Evolutionary conservation across 2,797 vertebrate genomes (phyloP).

Genomic region (Champsocephalus gunnari): DNA sequence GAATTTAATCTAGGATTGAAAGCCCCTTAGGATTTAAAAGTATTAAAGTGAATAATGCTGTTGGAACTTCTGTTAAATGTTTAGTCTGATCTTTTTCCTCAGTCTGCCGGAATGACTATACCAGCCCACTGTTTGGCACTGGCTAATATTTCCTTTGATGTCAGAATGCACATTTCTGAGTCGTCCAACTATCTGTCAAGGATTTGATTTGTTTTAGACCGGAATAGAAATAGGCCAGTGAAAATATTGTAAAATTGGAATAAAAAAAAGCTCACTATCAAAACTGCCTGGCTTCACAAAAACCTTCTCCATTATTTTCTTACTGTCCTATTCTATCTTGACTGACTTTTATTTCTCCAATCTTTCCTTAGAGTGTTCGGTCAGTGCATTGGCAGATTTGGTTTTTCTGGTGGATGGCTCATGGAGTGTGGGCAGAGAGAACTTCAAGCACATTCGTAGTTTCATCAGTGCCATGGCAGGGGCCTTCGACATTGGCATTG

Average conservation of each 20-base stretch:
- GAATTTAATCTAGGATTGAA: conserved; percentile 61
- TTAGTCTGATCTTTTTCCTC: conserved; percentile 71
- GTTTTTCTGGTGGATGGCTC: conserved; percentile 98
- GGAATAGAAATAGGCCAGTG: conserved; percentile 35
- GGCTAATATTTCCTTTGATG: conserved; percentile 70
- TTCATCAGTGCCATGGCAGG: conserved; percentile 93
- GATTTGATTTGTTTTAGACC: conserved; percentile 62
- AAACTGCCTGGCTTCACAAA: not conserved
- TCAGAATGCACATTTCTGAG: conserved; percentile 54
- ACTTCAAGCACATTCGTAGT: conserved; percentile 95
- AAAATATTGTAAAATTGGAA: conserved; percentile 23
- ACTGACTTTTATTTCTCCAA: conserved; percentile 28
- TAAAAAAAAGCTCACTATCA: too few relatives aligned
- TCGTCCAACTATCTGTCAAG: conserved; percentile 66
- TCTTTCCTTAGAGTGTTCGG: conserved; percentile 89
- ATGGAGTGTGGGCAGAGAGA: conserved; percentile 98
- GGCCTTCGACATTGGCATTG: conserved; percentile 95
- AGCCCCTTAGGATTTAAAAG: conserved; percentile 50
- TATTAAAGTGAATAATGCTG: conserved; percentile 55
- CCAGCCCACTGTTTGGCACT: conserved; percentile 70
- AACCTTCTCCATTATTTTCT: not conserved
- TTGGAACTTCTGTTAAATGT: conserved; percentile 67
- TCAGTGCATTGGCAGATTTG: conserved; percentile 93
- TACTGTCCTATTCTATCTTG: not conserved
- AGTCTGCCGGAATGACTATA: conserved; percentile 65